Base-by-base conservation (phyloP, 2,888 invertebrate species). In the Rambutsinella grinnellia region DNA sequence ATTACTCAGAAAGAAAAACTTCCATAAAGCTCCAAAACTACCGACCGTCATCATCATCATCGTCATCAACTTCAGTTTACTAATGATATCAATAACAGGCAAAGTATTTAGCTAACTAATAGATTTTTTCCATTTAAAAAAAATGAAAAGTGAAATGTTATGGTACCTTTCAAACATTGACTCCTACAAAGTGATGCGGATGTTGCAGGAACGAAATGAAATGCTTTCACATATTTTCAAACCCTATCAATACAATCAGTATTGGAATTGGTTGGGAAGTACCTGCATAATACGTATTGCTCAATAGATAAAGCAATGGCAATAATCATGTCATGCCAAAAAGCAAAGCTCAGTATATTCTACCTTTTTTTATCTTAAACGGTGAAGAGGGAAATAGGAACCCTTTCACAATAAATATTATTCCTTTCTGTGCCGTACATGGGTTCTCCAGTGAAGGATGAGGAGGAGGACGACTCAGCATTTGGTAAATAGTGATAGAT, bases 291-390 rank as follows among this genome's bases (percentile, higher is more conserved):
- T n/a, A n/a, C n/a, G n/a, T n/a, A n/a, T n/a, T n/a, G n/a, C 53
- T 2, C 6, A 13, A 53, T 53, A 19, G 53, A 53, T 53, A 17
- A 53, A 19, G 53, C 53, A 36, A 36, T 36, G 58, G 76, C 76
- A 76, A 76, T 76, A 76, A 76, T 76, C 76, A 76, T 76, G 76
- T 76, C 76, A 69, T 69, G 76, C 69, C 76, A 76, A 76, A 76
- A 69, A 76, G 76, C 76, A 76, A 76, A 69, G 69, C 76, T 69
- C 75, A 76, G 68, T 76, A 76, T 65, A 69, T 76, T 69, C 44
- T n/a, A 17, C 26, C 19, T 47, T 75, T 65, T 51, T 76, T 76
- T 76, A 76, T 76, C 76, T 76, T 58, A 49, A 63, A 51, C 68
- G n/a, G 19, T 5, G n/a, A 49, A 49, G n/a, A 36, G 13, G 36